Percentiles rank a stretch among this genome's conserved stretches.
These are phyloP conservation scores for Deilephila porcellus DNA, from an alignment of 2,888 invertebrate genomes.

Conservation along the genomic window DNA sequence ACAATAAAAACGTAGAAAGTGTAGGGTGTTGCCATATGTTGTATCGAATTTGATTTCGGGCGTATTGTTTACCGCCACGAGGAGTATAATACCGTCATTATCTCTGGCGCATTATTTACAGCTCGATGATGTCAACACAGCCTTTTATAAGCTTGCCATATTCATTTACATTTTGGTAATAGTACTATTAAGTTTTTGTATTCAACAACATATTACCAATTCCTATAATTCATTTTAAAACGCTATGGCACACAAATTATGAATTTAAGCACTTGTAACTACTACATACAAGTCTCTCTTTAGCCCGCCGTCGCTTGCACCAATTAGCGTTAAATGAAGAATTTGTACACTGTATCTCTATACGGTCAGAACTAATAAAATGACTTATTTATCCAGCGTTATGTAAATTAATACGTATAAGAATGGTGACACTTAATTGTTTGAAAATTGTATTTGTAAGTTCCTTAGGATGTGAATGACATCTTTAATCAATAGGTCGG, in stretches of 20 bases:
- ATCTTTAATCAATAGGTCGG: conserved; percentile 53
- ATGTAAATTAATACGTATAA: not conserved
- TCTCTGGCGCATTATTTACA: conserved; percentile 60
- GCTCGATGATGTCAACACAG: conserved; percentile 59
- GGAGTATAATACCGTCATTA: conserved; percentile 43
- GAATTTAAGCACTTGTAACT: not conserved
- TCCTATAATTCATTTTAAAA: not conserved
- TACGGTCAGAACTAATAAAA: too few relatives aligned
- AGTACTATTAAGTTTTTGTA: not conserved
- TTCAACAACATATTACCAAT: not conserved
- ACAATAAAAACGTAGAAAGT: conserved; percentile 4
- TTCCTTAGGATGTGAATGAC: conserved; percentile 36
- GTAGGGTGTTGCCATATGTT: not conserved
- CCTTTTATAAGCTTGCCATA: conserved; percentile 46
- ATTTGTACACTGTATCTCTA: too few relatives aligned
- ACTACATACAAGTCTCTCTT: not conserved
- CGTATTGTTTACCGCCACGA: not conserved
- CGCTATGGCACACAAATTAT: too few relatives aligned
- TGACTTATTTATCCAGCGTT: too few relatives aligned
- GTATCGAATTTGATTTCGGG: not conserved
- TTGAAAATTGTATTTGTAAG: not conserved
- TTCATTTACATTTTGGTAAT: conserved; percentile 19
- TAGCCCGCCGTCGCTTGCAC: too few relatives aligned
- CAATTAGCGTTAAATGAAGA: too few relatives aligned
- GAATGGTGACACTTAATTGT: not conserved